Evolutionary conservation across 2,888 invertebrate species (phyloP), one percentile per base, ranked within the genome.

Genomic region (Stegophylla sp.): DNA sequence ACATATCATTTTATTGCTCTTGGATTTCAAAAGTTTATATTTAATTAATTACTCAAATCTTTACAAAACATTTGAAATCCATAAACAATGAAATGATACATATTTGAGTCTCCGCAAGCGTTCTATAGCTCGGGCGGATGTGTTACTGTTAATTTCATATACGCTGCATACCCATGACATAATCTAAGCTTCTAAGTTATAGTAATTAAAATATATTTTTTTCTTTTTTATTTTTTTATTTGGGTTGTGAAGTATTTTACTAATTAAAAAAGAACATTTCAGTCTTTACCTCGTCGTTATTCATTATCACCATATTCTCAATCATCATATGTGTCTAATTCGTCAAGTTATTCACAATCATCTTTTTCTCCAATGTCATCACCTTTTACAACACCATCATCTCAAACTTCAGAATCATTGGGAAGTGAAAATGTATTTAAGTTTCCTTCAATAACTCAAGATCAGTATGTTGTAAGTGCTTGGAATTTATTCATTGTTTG

Each of bases 361-460:
- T 61, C 79, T n/a, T 69, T 59, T 69, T 79, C 79, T 23, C 67
- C 79, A 20, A 17, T 41, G 9, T 61, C 61, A 61, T 79, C 79
- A 20, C 67, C 77, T 28, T 77, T 67, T n/a, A 77, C 77, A 26
- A 77, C 77, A 26, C 53, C 77, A 26, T 34, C n/a, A 23, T 77
- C 77, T 28, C 67, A 59, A 10, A 63, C 20, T 34, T 63, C 63
- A 7, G 75, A 75, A 26, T 26, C 64, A n/a, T 64, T 23, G 51
- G 75, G 64, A 53, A 75, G 51, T 53, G 75, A 69, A 17, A 79
- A 61, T 51, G 69, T 79, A 4, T 79, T 79, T 59, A 69, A 79
- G 48, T 79, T 79, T 79, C 79, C 79, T 48, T n/a, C 76, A 13
- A 3, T 43, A 28, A 28, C 20, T 43, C 26, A 45, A 56, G 61